Evolutionary conservation across 2,888 invertebrate species (phyloP).

Genomic region (Linyphia triangularis): DNA sequence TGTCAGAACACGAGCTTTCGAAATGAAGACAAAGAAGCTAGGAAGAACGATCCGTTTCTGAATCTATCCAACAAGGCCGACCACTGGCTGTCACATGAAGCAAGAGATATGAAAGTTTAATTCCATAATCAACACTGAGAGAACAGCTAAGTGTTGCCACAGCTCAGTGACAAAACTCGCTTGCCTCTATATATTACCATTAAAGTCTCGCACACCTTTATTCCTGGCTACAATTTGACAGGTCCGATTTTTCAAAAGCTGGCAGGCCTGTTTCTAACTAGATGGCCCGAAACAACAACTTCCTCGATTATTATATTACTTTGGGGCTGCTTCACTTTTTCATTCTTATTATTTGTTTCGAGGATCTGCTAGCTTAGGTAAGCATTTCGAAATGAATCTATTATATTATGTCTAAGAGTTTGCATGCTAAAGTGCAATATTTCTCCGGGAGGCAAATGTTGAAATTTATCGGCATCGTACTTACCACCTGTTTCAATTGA

Average conservation of each 20-base stretch:
- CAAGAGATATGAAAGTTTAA: conserved; percentile 66
- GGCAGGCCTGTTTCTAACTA: conserved; percentile 66
- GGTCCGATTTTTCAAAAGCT: conserved; percentile 61
- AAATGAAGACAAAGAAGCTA: conserved; percentile 66
- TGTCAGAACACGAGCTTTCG: conserved; percentile 21
- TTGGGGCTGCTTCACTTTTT: conserved; percentile 38
- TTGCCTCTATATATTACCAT: conserved; percentile 68
- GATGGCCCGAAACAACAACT: conserved; percentile 16
- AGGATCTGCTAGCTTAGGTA: not conserved
- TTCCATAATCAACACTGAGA: conserved; percentile 68
- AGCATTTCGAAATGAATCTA: not conserved
- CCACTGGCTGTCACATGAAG: conserved; percentile 35
- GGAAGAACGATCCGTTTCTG: conserved; percentile 29
- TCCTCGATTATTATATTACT: conserved; percentile 65
- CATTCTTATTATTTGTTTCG: not conserved
- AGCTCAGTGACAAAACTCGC: conserved; percentile 58
- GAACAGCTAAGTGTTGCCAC: conserved; percentile 21
- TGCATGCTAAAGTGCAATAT: not conserved
- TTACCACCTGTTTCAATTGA: not conserved
- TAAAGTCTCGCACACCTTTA: conserved; percentile 51
- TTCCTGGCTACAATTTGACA: conserved; percentile 51
- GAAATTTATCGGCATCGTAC: no score
- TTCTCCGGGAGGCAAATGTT: not conserved
- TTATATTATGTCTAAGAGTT: not conserved
- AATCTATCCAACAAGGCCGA: conserved; percentile 13